These are phyloP conservation scores for Oryzias curvinotus DNA, from an alignment of 2,113 vertebrate species.

Conservation along the genomic window DNA sequence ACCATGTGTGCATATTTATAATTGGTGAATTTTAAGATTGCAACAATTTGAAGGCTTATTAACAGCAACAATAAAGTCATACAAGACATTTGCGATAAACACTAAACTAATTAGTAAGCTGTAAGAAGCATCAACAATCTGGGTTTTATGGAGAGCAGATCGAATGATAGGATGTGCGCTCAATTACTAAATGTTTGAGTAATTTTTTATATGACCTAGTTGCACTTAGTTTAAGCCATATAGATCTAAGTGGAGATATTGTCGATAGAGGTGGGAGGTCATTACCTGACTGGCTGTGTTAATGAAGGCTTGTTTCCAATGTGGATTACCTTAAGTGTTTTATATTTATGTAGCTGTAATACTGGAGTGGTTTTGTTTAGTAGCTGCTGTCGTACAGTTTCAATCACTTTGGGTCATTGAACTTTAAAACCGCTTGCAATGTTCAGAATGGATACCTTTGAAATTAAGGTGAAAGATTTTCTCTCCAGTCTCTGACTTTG, in stretches of 20 bases:
- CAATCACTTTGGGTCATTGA: neutral
- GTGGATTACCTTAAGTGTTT: conserved; percentile 13
- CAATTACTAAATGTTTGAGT: neutral
- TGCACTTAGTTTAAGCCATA: neutral
- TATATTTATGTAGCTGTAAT: conserved; percentile 15
- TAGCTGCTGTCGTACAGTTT: neutral
- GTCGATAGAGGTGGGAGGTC: neutral
- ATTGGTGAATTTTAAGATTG: no score
- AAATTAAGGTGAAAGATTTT: neutral
- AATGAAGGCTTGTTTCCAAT: conserved; percentile 11
- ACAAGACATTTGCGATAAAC: no score
- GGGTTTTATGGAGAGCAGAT: neutral
- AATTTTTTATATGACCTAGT: neutral
- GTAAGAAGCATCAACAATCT: neutral
- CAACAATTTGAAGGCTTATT: no score
- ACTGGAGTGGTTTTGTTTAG: neutral
- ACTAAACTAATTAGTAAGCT: no score
- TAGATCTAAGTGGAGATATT: neutral
- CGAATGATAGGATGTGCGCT: neutral
- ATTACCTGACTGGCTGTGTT: neutral
- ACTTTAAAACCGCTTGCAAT: neutral
- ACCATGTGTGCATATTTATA: no score
- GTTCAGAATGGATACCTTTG: neutral
- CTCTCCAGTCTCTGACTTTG: neutral
- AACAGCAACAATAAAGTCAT: no score